Conservation (phyloP, 1,140 invertebrate genomes). For the Scaptomyza hsui region DNA sequence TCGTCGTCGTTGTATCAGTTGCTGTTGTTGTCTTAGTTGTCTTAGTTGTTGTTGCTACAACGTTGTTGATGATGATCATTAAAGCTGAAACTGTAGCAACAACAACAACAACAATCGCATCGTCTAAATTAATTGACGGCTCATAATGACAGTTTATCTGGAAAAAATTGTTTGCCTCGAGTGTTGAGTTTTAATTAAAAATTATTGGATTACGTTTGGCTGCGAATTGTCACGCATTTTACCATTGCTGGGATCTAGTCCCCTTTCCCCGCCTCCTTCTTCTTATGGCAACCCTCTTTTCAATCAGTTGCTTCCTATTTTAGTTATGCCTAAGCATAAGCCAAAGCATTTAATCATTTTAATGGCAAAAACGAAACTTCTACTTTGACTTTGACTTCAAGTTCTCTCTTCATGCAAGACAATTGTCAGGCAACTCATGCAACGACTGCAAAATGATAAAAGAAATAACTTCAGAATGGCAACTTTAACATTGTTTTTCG, state of each 20-base stretch:
- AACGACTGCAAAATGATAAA: constrained; percentile 7
- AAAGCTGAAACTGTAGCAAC: constrained; percentile 39
- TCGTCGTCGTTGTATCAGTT: constrained; percentile 56
- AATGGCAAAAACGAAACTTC: constrained; percentile 63
- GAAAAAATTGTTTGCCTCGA: constrained; percentile 82
- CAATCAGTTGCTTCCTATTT: constrained; percentile 42
- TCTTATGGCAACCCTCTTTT: neutral
- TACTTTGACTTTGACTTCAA: neutral
- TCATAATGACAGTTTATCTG: constrained; percentile 82
- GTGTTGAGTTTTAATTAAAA: constrained; percentile 83
- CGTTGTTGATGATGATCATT: constrained; percentile 73
- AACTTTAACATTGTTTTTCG: neutral
- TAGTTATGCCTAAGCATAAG: constrained; percentile 83
- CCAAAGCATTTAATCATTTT: constrained; percentile 83
- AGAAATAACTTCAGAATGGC: neutral
- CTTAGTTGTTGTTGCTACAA: constrained; percentile 22
- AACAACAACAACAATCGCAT: constrained; percentile 34
- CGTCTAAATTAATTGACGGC: constrained; percentile 80
- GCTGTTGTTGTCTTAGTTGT: constrained; percentile 46
- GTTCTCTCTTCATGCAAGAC: neutral
- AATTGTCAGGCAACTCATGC: constrained; percentile 39
- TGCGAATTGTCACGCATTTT: constrained; percentile 58
- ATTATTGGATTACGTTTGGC: constrained; percentile 77
- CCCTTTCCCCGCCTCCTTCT: neutral
- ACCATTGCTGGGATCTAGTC: constrained; percentile 23